Base-by-base conservation (phyloP, 2,113 vertebrate species). In the Recurvirostra avosetta region DNA sequence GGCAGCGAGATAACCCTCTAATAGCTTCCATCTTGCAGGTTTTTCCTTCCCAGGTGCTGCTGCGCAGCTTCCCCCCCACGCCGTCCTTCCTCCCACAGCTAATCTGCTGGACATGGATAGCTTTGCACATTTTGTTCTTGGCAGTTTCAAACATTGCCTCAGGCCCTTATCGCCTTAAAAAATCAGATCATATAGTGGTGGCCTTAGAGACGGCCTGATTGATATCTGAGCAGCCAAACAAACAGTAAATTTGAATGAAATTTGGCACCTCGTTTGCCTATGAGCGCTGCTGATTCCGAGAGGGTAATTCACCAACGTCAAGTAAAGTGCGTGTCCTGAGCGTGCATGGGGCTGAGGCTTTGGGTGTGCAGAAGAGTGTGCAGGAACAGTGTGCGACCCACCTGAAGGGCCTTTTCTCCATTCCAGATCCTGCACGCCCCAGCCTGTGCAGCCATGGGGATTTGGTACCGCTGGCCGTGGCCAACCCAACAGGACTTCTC, bases 81-180 rank as follows among this genome's bases (percentile, higher is more conserved):
- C 52, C 2, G 13, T 95, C 43, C 66, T 90, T 92, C 11, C 4
- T 79, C 70, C n/a, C 30, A 41, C 81, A 85, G 74, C 77, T 91
- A 27, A 87, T 90, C 76, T 90, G 45, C 72, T 71, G 67, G 70
- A 88, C 77, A 41, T 12, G 11, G 36, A 30, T 82, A 36, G 34
- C 92, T 95, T 73, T 79, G 91, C 81, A 97, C 83, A 76, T 94
- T 96, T 85, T 95, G 92, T 94, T 95, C 95, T 90, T 76, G 87
- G 91, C 92, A 62, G 67, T 91, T 94, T 95, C 80, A 65, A 92
- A 65, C 5, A 5, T 49, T 87, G 89, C 74, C 77, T 95, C 77
- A 41, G 92, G 83, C 45, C 53, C 40, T 92, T 97, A 95, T 94
- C 70, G 0, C 89, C 71, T 76, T 62, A 70, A 87, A 97, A 95